phyloP scores from a whole-genome alignment of 2,888 invertebrate genomes.

The Opisthograptis luteolata region DNA sequence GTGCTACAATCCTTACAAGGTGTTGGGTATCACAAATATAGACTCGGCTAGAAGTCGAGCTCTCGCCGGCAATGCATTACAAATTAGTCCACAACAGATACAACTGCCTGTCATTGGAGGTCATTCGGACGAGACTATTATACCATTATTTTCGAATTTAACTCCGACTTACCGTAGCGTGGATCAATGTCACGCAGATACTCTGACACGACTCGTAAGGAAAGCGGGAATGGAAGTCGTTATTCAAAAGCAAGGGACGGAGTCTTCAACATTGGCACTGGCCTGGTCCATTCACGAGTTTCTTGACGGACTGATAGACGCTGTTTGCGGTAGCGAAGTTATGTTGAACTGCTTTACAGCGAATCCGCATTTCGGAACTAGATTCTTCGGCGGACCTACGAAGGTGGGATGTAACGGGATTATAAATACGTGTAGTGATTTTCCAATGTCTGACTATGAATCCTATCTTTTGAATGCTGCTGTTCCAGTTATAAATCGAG shows the following conservation, averaged over 20 bases:
- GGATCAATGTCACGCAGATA: conserved; percentile 51
- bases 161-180: conserved; percentile 44
- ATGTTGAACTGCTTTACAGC: conserved; percentile 55
- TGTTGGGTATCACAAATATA: conserved; percentile 66
- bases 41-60: conserved; percentile 55
- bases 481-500: conserved; percentile 52
- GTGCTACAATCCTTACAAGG: conserved; percentile 59
- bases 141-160: conserved; percentile 66
- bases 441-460: conserved; percentile 57
- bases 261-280: conserved; percentile 54
- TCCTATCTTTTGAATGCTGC: conserved; percentile 46
- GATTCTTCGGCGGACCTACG: conserved; percentile 64
- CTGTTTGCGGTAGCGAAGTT: conserved; percentile 52
- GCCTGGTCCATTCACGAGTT: conserved; percentile 67
- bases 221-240: conserved; percentile 60
- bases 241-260: conserved; percentile 53
- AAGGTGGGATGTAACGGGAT: conserved; percentile 57
- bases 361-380: conserved; percentile 64
- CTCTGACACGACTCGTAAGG: conserved; percentile 57
- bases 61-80: conserved; percentile 49
- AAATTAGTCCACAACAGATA: conserved; percentile 48
- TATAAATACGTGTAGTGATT: conserved; percentile 46
- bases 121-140: conserved; percentile 64
- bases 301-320: conserved; percentile 53
- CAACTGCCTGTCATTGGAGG: conserved; percentile 66